These are phyloP conservation scores for Rhabdophis nuchalis DNA, from an alignment of 2,797 vertebrate species.

Conservation along the genomic window DNA sequence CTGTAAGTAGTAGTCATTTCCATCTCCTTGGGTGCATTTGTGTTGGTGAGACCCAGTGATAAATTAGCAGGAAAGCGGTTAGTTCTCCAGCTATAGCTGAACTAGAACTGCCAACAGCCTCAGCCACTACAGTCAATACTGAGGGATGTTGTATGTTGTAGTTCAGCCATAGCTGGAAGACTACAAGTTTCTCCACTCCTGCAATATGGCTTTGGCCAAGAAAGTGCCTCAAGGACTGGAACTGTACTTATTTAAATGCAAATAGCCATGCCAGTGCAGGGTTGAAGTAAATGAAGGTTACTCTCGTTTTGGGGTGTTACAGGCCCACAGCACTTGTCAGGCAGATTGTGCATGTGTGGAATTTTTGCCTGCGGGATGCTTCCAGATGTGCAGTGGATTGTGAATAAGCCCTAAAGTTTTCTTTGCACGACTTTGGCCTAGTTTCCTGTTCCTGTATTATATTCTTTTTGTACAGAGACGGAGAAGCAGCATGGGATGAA, in stretches of 20 bases:
- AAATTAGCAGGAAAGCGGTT: not conserved
- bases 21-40: not conserved
- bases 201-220: not conserved
- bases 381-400: not conserved
- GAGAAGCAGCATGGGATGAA: not conserved
- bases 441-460: not conserved
- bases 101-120: not conserved
- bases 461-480: not conserved
- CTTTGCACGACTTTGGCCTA: not conserved
- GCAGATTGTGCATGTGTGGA: not conserved
- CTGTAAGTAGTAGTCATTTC: not conserved
- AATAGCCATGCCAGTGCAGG: slow-evolving; percentile 15
- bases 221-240: slow-evolving; percentile 2
- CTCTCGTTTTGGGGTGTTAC: not conserved
- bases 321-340: not conserved
- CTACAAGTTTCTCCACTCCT: not conserved
- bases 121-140: too few relatives aligned
- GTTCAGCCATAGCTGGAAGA: not conserved
- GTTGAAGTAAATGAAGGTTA: slow-evolving; percentile 15
- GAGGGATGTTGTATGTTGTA: not conserved
- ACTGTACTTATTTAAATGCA: slow-evolving; percentile 22
- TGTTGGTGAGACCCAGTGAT: not conserved
- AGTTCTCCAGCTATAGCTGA: not conserved
- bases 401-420: not conserved
- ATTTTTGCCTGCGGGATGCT: not conserved